These are phyloP conservation scores for Alloplasta piceator DNA, from an alignment of 2,888 invertebrate species.

Conservation along the genomic window DNA sequence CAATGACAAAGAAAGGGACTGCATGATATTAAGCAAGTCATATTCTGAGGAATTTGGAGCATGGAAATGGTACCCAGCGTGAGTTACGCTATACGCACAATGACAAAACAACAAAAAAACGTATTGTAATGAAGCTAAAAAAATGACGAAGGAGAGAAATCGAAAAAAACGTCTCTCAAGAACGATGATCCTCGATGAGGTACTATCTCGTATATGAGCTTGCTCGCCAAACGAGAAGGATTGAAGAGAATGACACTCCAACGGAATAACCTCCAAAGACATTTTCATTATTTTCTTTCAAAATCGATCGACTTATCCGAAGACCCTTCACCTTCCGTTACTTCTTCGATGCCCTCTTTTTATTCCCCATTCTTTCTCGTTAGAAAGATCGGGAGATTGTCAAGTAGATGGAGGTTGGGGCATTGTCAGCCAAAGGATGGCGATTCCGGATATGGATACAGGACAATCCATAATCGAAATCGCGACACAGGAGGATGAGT, in stretches of 20 bases:
- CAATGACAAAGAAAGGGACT: no score
- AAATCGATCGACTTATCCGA: background rate
- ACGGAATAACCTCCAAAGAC: background rate
- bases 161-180: background rate
- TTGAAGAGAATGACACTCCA: constrained; percentile 11
- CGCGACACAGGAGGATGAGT: background rate
- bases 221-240: constrained; percentile 10
- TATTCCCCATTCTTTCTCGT: background rate
- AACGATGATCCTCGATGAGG: background rate
- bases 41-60: no score
- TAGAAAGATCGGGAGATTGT: constrained; percentile 28
- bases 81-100: background rate
- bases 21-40: no score
- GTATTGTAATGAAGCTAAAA: background rate
- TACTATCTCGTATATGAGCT: background rate
- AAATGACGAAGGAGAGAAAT: background rate
- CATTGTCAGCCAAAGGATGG: constrained; percentile 14
- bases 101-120: background rate
- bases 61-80: no score
- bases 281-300: background rate
- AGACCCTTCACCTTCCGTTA: background rate
- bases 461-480: constrained; percentile 46
- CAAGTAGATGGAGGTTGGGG: background rate
- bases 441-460: constrained; percentile 41
- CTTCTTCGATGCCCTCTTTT: constrained; percentile 13